phyloP scores from a whole-genome alignment of 2,113 vertebrate genomes.

The Climacteris rufus region DNA sequence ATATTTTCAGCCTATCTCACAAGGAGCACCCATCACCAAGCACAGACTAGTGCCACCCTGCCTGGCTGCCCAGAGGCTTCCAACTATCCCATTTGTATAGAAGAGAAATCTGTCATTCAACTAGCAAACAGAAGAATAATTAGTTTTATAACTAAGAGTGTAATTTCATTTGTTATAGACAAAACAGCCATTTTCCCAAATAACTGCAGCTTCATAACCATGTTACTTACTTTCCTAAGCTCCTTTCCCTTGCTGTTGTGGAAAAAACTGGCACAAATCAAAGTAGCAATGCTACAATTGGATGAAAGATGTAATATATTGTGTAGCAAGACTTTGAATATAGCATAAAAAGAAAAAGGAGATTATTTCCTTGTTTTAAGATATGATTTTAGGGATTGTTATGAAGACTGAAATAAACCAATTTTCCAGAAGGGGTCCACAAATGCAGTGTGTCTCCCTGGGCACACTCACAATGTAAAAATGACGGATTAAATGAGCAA shows the following conservation, averaged over 20 bases:
- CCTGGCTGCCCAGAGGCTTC: not conserved
- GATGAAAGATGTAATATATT: not conserved
- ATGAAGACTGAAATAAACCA: not conserved
- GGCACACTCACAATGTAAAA: not conserved
- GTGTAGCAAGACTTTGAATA: not conserved
- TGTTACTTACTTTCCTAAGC: not conserved
- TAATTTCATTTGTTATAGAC: constrained; percentile 2
- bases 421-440: not conserved
- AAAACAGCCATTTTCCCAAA: constrained; percentile 5
- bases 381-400: not conserved
- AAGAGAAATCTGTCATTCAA: not conserved
- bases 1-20: not conserved
- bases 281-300: not conserved
- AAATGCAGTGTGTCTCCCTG: not conserved
- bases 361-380: not conserved
- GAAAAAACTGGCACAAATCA: not conserved
- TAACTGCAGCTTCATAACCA: not conserved
- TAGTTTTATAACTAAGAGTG: not conserved
- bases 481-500: not conserved
- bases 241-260: not conserved
- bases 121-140: not conserved
- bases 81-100: not conserved
- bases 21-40: not conserved
- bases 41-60: not conserved
- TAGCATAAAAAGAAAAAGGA: not conserved